A percentile compares a stretch with the other conserved stretches of the same genome.
Evolutionary conservation across 2,888 invertebrate species (phyloP).

Genomic region (Caenorhabditis sp.): DNA sequence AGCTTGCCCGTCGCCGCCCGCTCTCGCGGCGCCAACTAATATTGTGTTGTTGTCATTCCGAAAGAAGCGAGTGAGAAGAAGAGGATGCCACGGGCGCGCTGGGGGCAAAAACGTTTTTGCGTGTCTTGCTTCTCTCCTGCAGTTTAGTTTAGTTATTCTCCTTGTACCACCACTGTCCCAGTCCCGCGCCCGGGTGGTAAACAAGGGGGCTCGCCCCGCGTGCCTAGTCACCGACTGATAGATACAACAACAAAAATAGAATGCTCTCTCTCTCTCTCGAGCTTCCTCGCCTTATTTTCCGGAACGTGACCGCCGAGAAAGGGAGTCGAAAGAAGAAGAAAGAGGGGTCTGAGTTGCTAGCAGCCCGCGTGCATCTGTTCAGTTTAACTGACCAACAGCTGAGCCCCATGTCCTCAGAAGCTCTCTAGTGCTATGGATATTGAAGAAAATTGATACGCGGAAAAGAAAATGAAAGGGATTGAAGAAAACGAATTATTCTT

Average conservation of each 20-base stretch:
- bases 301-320: constrained; percentile 29
- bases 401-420: too few species aligned
- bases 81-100: background rate
- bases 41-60: constrained; percentile 48
- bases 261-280: background rate
- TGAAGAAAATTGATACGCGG: background rate
- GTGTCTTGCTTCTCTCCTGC: constrained; percentile 7
- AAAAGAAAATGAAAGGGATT: background rate
- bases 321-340: background rate
- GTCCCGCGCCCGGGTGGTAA: constrained; percentile 17
- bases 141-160: constrained; percentile 49
- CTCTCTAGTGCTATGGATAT: too few species aligned
- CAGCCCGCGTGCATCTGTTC: too few species aligned
- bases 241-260: constrained; percentile 45
- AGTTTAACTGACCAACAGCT: background rate
- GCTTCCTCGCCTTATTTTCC: background rate
- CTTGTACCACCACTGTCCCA: constrained; percentile 41
- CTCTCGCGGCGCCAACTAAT: constrained; percentile 26
- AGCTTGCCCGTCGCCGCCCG: constrained; percentile 11
- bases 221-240: constrained; percentile 38
- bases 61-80: too few species aligned
- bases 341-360: too few species aligned
- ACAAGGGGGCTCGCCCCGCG: constrained; percentile 26
- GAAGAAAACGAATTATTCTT: background rate
- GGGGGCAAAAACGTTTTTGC: constrained; percentile 25